Evolutionary conservation across 2,888 invertebrate species (phyloP), one percentile per base, ranked within the genome.

Genomic region (Digitonthophagus gazella): DNA sequence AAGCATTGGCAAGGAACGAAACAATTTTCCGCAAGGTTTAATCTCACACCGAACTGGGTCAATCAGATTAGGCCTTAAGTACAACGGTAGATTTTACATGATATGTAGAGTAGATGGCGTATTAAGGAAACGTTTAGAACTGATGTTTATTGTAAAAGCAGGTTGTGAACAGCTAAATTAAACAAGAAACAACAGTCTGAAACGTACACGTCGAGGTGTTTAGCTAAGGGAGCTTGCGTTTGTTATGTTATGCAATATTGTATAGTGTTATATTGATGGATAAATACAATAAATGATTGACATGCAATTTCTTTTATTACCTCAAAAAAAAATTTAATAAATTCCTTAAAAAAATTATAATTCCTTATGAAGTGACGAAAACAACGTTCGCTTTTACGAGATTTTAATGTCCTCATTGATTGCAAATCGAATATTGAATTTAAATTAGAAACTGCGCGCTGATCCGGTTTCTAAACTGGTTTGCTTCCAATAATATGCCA

Each of bases 181-280:
- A 6, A 64, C 15, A 64, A 15, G 28, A 28, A 64, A 64, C 28
- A 44, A 61, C n/a, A 1, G 54, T 44, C 58, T n/a, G 15, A 18
- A 66, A 66, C 19, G 28, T 44, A 44, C 28, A 44, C 28, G 28
- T 44, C 61, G 19, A 19, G n/a, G 19, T 18, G 61, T 61, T 15
- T 61, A 61, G 61, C n/a, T 18, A 61, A 61, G 20, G 18, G 20
- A 61, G 61, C 61, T 61, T 61, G 20, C 61, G 61, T 61, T 61
- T 61, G 61, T 61, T 61, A 3, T 61, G 61, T 61, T 61, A 61
- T 20, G 61, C 61, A 61, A 61, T 61, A 61, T 61, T 61, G 81
- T 81, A 81, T 81, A 82, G 81, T 79, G 81, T 81, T 80, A 81
- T 74, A 78, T 81, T 79, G 78, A 79, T 81, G 79, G 79, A 79